A percentile compares a stretch with the other conserved stretches of the same genome.
These are phyloP conservation scores for Saxicola maurus DNA, from an alignment of 2,797 vertebrate genomes.

Conservation along the genomic window DNA sequence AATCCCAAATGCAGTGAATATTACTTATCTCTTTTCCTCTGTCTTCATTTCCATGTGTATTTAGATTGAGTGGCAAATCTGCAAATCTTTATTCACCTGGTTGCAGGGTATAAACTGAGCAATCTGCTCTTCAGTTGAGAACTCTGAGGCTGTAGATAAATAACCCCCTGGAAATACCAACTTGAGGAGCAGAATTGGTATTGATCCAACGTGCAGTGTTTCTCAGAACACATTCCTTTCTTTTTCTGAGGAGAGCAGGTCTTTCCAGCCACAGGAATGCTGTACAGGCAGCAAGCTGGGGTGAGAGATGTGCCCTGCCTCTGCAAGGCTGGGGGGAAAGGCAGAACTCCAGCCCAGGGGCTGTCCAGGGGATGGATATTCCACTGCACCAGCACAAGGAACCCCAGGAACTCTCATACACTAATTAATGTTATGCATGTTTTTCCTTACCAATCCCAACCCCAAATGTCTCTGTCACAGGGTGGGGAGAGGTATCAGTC, in stretches of 20 bases:
- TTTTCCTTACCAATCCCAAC: not conserved
- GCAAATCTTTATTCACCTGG: conserved; percentile 30
- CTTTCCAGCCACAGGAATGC: not conserved
- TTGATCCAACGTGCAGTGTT: not conserved
- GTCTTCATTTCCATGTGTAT: not conserved
- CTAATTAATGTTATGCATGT: accelerated
- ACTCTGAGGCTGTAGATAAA: not conserved
- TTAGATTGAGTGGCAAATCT: not conserved
- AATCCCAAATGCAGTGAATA: not conserved
- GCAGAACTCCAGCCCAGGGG: not conserved
- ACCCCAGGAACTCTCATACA: not conserved
- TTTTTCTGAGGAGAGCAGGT: not conserved
- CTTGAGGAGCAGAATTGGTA: not conserved
- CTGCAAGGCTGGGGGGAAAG: not conserved
- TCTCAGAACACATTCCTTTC: not conserved
- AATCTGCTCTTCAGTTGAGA: not conserved
- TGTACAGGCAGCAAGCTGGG: not conserved
- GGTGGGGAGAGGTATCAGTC: not conserved
- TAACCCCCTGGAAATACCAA: not conserved
- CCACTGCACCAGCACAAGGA: not conserved
- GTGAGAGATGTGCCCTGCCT: not conserved
- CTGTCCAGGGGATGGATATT: not conserved
- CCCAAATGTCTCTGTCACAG: not conserved
- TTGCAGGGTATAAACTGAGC: not conserved
- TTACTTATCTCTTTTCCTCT: not conserved